Percentiles rank a stretch among this genome's conserved stretches.
These are phyloP conservation scores for Seriola quinqueradiata DNA, from an alignment of 2,113 vertebrate species.

Conservation along the genomic window DNA sequence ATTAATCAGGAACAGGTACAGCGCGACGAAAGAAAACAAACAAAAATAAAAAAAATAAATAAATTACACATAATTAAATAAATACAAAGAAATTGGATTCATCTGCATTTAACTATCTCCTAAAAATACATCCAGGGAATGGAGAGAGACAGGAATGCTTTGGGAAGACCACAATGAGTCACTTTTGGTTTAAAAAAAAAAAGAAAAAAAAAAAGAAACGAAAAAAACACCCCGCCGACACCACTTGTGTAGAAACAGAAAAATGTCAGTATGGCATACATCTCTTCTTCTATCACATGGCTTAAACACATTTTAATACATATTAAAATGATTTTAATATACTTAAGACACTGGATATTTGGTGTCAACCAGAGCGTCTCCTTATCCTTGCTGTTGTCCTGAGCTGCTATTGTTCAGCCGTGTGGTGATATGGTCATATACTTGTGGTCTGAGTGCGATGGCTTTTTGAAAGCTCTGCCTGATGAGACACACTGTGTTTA, in stretches of 20 bases:
- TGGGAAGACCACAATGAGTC: conserved; percentile 73
- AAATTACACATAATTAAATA: conserved; percentile 23
- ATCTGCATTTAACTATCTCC: conserved; percentile 42
- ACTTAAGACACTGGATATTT: not conserved
- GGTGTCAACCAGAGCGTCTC: not conserved
- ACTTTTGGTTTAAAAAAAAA: conserved; percentile 28
- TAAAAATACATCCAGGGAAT: conserved; percentile 48
- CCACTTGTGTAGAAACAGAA: conserved; percentile 23
- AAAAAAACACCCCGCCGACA: conserved; percentile 17
- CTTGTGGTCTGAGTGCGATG: conserved; percentile 20
- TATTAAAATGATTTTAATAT: too few species aligned
- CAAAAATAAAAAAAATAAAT: conserved; percentile 17
- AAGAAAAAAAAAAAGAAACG: too few species aligned
- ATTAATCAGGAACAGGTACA: conserved; percentile 33
- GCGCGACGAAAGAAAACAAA: conserved; percentile 13
- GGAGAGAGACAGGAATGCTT: conserved; percentile 59
- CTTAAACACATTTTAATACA: too few species aligned
- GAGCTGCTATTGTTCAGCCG: not conserved
- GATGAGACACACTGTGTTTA: conserved; percentile 21
- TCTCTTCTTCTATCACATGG: not conserved
- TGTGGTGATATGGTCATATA: conserved; percentile 20
- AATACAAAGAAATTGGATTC: conserved; percentile 30
- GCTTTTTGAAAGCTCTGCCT: conserved; percentile 26
- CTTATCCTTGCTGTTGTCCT: not conserved
- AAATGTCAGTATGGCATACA: conserved; percentile 21